phyloP scores from a whole-genome alignment of 37 sponge, comb jelly and placozoan species.

The Agelas oroides region DNA sequence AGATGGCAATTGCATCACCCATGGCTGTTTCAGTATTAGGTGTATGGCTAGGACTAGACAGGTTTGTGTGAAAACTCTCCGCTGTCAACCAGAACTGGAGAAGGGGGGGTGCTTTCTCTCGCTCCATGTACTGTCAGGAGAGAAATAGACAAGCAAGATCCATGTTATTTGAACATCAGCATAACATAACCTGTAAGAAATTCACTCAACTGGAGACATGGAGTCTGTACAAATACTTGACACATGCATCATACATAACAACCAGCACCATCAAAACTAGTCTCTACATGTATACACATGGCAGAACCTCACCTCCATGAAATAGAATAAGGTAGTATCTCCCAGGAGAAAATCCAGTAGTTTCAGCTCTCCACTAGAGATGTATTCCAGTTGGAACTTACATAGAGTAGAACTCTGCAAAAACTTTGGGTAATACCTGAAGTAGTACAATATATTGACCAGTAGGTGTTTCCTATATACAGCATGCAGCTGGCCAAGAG shows the following conservation, averaged over 20 bases:
- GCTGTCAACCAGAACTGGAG: constrained; percentile 80
- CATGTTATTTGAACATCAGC: too few relatives aligned
- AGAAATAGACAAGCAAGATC: too few relatives aligned
- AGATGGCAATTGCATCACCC: constrained; percentile 68
- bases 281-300: too few relatives aligned
- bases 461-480: too few relatives aligned
- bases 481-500: too few relatives aligned
- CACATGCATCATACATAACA: too few relatives aligned
- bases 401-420: constrained; percentile 49
- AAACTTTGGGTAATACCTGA: constrained; percentile 68
- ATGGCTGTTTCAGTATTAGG: constrained; percentile 21
- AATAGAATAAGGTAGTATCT: constrained; percentile 49
- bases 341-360: constrained; percentile 66
- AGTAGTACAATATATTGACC: too few relatives aligned
- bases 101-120: constrained; percentile 32
- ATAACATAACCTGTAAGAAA: too few relatives aligned
- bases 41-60: constrained; percentile 2
- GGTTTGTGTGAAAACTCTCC: constrained; percentile 46
- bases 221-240: neutral
- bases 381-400: constrained; percentile 70
- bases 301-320: constrained; percentile 81
- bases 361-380: constrained; percentile 42
- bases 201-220: too few relatives aligned
- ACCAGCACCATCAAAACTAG: too few relatives aligned
- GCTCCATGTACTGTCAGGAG: constrained; percentile 67